Percentiles rank a stretch among this genome's conserved stretches.
Evolutionary conservation across 2,113 vertebrate genomes (phyloP).

Genomic region (Cyprinodon tularosa): DNA sequence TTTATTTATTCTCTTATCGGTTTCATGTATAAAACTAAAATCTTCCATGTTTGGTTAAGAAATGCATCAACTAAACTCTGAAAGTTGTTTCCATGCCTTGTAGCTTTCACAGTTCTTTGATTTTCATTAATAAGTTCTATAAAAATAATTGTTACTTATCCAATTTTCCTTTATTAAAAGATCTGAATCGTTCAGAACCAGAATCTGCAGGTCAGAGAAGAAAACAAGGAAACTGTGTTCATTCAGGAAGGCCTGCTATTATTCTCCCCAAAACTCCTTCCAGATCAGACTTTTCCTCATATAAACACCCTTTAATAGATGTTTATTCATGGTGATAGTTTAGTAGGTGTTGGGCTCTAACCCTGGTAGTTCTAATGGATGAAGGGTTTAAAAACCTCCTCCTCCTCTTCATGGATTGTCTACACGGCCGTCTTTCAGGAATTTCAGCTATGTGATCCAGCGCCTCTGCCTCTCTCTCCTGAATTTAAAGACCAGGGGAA

Average conservation of each 20-base stretch:
- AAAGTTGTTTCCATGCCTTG: too few relatives aligned
- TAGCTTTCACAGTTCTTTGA: too few relatives aligned
- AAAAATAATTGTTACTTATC: too few relatives aligned
- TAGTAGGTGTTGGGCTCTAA: not conserved
- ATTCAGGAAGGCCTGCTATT: not conserved
- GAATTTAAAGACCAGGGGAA: not conserved
- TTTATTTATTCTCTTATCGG: too few relatives aligned
- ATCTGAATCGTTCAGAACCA: not conserved
- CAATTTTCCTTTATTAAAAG: not conserved
- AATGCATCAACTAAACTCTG: too few relatives aligned
- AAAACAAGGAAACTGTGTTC: not conserved
- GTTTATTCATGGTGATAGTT: not conserved
- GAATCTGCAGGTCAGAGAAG: not conserved
- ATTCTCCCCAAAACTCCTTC: not conserved
- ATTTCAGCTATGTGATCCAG: constrained; percentile 46
- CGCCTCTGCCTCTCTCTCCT: constrained; percentile 16
- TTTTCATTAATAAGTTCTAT: too few relatives aligned
- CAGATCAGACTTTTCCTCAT: not conserved
- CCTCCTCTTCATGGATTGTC: constrained; percentile 9
- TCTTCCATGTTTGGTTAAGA: too few relatives aligned
- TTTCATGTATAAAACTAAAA: too few relatives aligned
- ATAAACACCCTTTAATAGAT: too few relatives aligned
- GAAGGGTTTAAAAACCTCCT: not conserved
- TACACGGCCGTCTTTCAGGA: constrained; percentile 13
- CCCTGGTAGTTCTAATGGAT: not conserved